phyloP scores from a whole-genome alignment of 1,140 invertebrate genomes.

The Drosophila setifemur region DNA sequence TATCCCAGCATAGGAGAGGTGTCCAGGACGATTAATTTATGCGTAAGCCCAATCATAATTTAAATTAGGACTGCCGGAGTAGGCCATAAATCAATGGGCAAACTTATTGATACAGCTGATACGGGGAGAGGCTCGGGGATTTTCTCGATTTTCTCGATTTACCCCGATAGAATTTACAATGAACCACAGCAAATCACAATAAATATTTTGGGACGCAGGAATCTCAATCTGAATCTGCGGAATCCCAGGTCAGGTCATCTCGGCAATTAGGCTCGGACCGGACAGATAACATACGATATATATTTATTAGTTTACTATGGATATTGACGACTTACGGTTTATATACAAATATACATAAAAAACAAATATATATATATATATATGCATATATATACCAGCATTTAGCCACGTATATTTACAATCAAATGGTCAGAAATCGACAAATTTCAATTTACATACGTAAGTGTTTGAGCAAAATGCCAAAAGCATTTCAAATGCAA shows the following conservation, averaged over 20 bases:
- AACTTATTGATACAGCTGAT: conserved; percentile 21
- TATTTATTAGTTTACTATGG: conserved; percentile 62
- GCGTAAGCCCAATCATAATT: conserved; percentile 40
- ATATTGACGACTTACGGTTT: conserved; percentile 58
- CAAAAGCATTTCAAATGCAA: conserved; percentile 70
- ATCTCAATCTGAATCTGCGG: neutral
- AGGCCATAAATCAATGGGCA: conserved; percentile 37
- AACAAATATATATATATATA: conserved; percentile 26
- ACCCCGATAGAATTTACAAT: conserved; percentile 25
- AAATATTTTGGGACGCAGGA: conserved; percentile 3
- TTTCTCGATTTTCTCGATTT: no score
- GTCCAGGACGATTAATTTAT: conserved; percentile 35
- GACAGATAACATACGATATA: conserved; percentile 15
- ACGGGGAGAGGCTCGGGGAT: conserved; percentile 1
- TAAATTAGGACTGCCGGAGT: conserved; percentile 16
- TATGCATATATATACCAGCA: conserved; percentile 31
- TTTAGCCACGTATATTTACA: conserved; percentile 54
- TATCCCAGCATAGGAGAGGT: conserved; percentile 21
- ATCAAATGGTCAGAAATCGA: conserved; percentile 12
- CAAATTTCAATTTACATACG: conserved; percentile 68
- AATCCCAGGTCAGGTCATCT: neutral
- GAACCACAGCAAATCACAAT: conserved; percentile 42
- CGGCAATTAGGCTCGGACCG: conserved; percentile 26
- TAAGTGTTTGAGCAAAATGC: conserved; percentile 74
- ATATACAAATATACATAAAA: conserved; percentile 22